phyloP scores from a whole-genome alignment of 1,140 invertebrate genomes.

The Drosophila hydei region DNA sequence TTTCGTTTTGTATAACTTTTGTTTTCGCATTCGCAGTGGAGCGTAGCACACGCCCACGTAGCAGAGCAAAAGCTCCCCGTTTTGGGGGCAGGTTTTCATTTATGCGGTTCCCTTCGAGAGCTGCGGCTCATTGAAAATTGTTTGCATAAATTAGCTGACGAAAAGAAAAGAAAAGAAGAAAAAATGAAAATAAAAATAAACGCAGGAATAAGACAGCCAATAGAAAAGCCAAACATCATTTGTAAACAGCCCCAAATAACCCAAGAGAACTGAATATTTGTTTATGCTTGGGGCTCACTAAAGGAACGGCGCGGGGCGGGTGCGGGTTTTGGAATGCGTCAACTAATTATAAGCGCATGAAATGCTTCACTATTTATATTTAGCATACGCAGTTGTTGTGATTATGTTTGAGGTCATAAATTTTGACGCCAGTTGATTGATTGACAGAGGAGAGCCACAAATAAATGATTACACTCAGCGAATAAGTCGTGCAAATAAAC shows the following conservation, averaged over 20 bases:
- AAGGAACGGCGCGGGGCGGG: neutral
- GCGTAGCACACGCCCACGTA: conserved; percentile 29
- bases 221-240: conserved; percentile 64
- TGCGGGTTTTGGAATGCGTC: conserved; percentile 26
- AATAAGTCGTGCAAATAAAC: neutral
- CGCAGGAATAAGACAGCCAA: conserved; percentile 6
- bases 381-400: conserved; percentile 42
- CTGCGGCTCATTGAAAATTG: conserved; percentile 68
- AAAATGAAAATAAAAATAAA: neutral
- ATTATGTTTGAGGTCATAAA: conserved; percentile 76
- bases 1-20: conserved; percentile 8
- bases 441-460: conserved; percentile 43
- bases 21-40: conserved; percentile 56
- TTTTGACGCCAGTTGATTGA: conserved; percentile 78
- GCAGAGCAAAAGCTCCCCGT: no score
- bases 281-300: neutral
- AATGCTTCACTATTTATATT: conserved; percentile 35
- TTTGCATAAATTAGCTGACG: conserved; percentile 76
- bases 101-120: conserved; percentile 25
- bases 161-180: conserved; percentile 25
- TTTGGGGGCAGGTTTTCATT: conserved; percentile 25
- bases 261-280: conserved; percentile 29
- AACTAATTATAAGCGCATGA: conserved; percentile 68
- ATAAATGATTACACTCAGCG: conserved; percentile 2
- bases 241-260: conserved; percentile 42